These are phyloP conservation scores for Dicyrtoma fusca DNA, from an alignment of 2,888 invertebrate genomes.

Conservation along the genomic window DNA sequence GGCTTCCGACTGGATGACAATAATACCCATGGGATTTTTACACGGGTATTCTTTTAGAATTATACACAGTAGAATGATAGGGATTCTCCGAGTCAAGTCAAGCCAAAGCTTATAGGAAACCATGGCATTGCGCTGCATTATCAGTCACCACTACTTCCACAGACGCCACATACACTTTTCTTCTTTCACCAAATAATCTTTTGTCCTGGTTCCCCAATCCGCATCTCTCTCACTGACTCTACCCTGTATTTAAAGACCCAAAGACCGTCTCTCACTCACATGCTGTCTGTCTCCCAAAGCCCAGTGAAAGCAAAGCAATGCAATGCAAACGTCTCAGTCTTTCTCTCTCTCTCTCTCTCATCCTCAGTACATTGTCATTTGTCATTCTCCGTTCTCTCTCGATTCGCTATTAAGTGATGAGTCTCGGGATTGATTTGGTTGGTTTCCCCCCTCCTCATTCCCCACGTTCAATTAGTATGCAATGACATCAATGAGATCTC, in stretches of 20 bases:
- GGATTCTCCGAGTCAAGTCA: too few species aligned
- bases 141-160: too few species aligned
- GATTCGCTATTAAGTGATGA: too few species aligned
- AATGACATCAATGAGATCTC: conserved; percentile 5
- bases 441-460: too few species aligned
- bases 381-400: too few species aligned
- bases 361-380: background rate
- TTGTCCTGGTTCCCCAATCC: conserved; percentile 24
- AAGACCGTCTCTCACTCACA: too few species aligned
- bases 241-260: conserved; percentile 9
- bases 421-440: too few species aligned
- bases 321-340: too few species aligned
- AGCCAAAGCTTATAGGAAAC: conserved; percentile 8
- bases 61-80: conserved; percentile 7
- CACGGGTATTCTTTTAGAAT: conserved; percentile 47
- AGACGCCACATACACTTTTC: background rate
- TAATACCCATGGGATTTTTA: conserved; percentile 38
- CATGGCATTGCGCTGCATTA: conserved; percentile 1
- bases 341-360: conserved; percentile 4
- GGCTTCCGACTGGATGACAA: conserved; percentile 4
- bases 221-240: conserved; percentile 1
- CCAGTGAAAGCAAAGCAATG: too few species aligned
- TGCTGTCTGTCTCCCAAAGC: too few species aligned
- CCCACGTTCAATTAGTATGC: too few species aligned
- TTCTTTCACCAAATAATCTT: conserved; percentile 29